Evolutionary conservation across 2,888 invertebrate species (phyloP).

Genomic region (Dysmachus trigonus): DNA sequence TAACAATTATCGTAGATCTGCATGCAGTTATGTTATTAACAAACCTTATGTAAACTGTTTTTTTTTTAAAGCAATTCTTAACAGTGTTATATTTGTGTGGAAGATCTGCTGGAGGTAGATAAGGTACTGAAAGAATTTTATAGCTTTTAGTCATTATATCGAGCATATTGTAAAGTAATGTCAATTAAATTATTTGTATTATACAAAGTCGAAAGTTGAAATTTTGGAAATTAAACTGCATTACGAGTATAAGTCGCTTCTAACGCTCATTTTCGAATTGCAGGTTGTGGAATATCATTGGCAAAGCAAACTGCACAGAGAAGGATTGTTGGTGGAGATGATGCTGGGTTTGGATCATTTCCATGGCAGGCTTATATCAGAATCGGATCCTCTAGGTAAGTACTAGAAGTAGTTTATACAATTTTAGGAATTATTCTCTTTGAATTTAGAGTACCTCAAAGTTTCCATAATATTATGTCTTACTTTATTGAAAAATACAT

Average conservation of each 20-base stretch:
- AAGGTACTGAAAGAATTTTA: neutral
- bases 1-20: neutral
- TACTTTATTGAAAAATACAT: no score
- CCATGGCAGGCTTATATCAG: constrained; percentile 96
- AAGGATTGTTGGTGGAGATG: constrained; percentile 91
- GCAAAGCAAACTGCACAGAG: constrained; percentile 87
- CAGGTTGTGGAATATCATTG: constrained; percentile 89
- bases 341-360: constrained; percentile 93
- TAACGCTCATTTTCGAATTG: neutral
- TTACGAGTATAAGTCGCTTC: neutral
- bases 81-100: constrained; percentile 21
- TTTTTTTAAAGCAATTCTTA: neutral
- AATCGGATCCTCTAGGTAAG: constrained; percentile 86
- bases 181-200: neutral
- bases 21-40: constrained; percentile 41
- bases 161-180: neutral
- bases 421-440: no score
- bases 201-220: neutral
- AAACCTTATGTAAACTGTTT: neutral
- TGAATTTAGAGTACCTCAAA: no score
- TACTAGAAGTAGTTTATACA: neutral
- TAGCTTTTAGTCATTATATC: neutral
- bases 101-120: constrained; percentile 30
- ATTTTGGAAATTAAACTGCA: neutral
- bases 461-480: no score